A percentile compares a stretch with the other conserved stretches of the same genome.
Conservation (phyloP, 2,797 vertebrate genomes). For the Microchirus variegatus region DNA sequence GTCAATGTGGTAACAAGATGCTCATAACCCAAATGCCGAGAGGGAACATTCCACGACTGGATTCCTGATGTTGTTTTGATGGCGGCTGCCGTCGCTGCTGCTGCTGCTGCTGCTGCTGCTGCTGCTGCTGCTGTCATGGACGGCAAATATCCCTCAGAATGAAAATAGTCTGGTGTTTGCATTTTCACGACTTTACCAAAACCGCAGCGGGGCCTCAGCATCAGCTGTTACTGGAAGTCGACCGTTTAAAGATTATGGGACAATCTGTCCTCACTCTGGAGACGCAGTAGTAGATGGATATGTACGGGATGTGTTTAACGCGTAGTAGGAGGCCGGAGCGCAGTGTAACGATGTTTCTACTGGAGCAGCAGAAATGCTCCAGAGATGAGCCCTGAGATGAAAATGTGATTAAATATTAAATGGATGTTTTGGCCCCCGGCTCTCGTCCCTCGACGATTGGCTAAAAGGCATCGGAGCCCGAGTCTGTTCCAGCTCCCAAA, state of each 20-base stretch:
- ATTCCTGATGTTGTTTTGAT: slow-evolving; percentile 74
- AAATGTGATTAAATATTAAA: slow-evolving; percentile 62
- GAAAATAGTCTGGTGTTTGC: slow-evolving; percentile 50
- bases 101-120: background rate
- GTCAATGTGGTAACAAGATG: slow-evolving; percentile 77
- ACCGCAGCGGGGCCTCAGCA: background rate
- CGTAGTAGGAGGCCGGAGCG: slow-evolving; percentile 1
- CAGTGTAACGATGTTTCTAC: slow-evolving; percentile 9
- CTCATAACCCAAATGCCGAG: slow-evolving; percentile 49
- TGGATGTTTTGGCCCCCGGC: slow-evolving; percentile 30
- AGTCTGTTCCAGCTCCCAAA: slow-evolving; percentile 17
- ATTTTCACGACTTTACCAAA: slow-evolving; percentile 11
- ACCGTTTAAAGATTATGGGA: slow-evolving; percentile 1
- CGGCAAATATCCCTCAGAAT: slow-evolving; percentile 56
- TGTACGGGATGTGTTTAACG: background rate
- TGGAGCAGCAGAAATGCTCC: slow-evolving; percentile 33
- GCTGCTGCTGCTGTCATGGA: slow-evolving; percentile 7
- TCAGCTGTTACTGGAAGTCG: slow-evolving; percentile 16
- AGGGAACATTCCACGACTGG: slow-evolving; percentile 71
- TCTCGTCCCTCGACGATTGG: slow-evolving; percentile 26
- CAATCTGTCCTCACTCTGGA: background rate
- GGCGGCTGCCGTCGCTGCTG: slow-evolving; percentile 7
- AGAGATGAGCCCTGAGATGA: slow-evolving; percentile 30
- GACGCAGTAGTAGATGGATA: background rate
- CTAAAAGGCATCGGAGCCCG: slow-evolving; percentile 32